Evolutionary conservation across 2,888 invertebrate species (phyloP), one percentile per base, ranked within the genome.

Genomic region (Conomelus anceps): DNA sequence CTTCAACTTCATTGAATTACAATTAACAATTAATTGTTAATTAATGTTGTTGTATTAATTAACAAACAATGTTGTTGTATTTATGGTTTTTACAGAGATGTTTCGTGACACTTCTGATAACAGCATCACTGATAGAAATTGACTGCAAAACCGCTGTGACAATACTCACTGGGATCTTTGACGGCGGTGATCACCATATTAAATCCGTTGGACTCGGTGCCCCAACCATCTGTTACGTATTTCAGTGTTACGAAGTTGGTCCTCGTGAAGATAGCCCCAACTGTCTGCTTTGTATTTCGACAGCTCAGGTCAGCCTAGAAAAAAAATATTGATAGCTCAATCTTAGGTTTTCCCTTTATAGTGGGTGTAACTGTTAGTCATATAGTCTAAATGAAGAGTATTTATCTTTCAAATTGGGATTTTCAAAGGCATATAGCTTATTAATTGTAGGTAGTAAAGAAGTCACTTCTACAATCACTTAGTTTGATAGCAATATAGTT

Each of bases 241-340:
- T 97, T 98, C 92, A 98, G 95, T 89, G 98, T 98, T 93, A 98
- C 97, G 94, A 97, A 98, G 95, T 98, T 98, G 93, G 98, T 98
- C 93, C 97, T 95, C 90, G 98, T 98, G 94, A 97, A 97, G 94
- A 98, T 96, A 92, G 97, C 96, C 91, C 97, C 97, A 91, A 98
- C 96, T 92, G 96, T 96, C 94, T 97, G 96, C 93, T 97, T 97
- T 92, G 98, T 98, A 94, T 98, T 97, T 92, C 97, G 96, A 94
- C 98, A 98, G 90, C 98, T 97, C 92, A 98, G 95, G 94, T 98
- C 98, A 93, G 96, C 97, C 98, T 98, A 95, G 3, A 92, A 92
- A 63, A 89, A 6, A 89, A 86, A 84, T 23, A 90, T 34, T n/a
- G n/a, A n/a, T n/a, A n/a, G n/a, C n/a, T n/a, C n/a, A n/a, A n/a